Evolutionary conservation across 35 echinoderm and acorn worm genomes (phyloP), one percentile per base, ranked within the genome.

Genomic region (Ophioderma brevispina): DNA sequence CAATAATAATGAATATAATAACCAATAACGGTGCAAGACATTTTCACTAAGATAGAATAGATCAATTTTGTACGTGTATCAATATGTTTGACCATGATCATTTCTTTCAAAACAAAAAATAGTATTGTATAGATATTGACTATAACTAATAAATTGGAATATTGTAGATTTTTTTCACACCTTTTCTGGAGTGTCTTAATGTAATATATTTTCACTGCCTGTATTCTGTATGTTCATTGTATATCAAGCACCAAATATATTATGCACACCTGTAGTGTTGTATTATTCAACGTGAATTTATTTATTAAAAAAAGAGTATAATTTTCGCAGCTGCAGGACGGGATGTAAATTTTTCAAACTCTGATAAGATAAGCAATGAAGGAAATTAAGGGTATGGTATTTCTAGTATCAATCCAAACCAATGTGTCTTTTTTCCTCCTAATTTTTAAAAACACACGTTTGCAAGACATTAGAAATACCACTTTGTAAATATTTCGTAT

Each of bases 201-300:
- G 59, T 70, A 70, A 18, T 70, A 70, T 70, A 70, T 70, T 70
- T 70, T 70, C 59, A 70, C 59, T 70, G 59, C 59, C 59, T 70
- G 28, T 70, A 25, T 70, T 70, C 10, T 70, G 1, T 70, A 25
- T 70, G 10, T 70, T 70, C 59, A 70, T 70, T 70, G 59, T 70
- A 70, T 25, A 70, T 70, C 59, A 70, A 15, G 59, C 59, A 70
- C 59, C 17, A 70, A 70, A 70, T 70, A 25, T 70, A 70, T 25
- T 25, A 30, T 70, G 28, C 28, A 70, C 28, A 30, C 5, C 10
- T 30, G 28, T 25, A 70, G 15, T 52, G 46, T 52, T 11, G 46
- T 52, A 8, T 52, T 11, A 25, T 15, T 70, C 17, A 70, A 25
- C n/a, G 28, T 70, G 15, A 30, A 25, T 70, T 70, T 70, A 70